Percentiles rank a stretch among this genome's conserved stretches.
phyloP scores from a whole-genome alignment of 2,888 invertebrate species.

The Abrostola tripartita region DNA sequence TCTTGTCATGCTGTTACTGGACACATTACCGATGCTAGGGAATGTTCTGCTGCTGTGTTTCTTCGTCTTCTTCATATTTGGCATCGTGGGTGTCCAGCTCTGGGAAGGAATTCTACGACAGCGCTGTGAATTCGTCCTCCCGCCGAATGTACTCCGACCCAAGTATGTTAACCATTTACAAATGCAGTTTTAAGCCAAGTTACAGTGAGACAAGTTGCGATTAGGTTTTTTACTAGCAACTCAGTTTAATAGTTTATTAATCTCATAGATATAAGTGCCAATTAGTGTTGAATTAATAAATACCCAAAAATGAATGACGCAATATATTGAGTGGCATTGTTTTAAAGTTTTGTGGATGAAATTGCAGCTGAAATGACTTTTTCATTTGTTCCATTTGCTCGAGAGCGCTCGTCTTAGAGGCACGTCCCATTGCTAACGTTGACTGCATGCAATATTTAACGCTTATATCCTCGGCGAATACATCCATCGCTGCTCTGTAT shows the following conservation, averaged over 20 bases:
- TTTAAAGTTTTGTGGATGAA: constrained; percentile 63
- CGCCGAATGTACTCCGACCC: constrained; percentile 91
- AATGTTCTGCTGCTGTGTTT: constrained; percentile 99
- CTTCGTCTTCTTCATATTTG: constrained; percentile 99
- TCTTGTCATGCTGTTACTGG: constrained; percentile 98
- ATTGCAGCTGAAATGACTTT: constrained; percentile 71
- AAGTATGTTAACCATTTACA: constrained; percentile 89
- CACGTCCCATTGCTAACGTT: constrained; percentile 85
- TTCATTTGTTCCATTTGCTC: constrained; percentile 79
- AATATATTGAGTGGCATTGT: constrained; percentile 58
- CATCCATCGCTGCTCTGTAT: constrained; percentile 76
- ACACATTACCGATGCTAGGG: constrained; percentile 99
- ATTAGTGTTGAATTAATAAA: constrained; percentile 58
- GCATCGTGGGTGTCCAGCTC: constrained; percentile 99
- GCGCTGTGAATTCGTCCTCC: constrained; percentile 95
- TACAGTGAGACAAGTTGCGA: constrained; percentile 31
- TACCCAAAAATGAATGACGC: constrained; percentile 53
- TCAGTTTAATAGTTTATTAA: constrained; percentile 42
- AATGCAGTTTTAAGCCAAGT: constrained; percentile 24
- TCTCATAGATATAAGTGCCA: constrained; percentile 57
- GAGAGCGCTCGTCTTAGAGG: constrained; percentile 81
- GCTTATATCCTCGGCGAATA: constrained; percentile 80
- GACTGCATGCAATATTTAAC: constrained; percentile 89
- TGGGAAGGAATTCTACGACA: constrained; percentile 99
- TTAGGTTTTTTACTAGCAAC: constrained; percentile 47